Evolutionary conservation across 2,113 vertebrate genomes (phyloP), one percentile per base, ranked within the genome.

Genomic region (Ammodramus savannarum): DNA sequence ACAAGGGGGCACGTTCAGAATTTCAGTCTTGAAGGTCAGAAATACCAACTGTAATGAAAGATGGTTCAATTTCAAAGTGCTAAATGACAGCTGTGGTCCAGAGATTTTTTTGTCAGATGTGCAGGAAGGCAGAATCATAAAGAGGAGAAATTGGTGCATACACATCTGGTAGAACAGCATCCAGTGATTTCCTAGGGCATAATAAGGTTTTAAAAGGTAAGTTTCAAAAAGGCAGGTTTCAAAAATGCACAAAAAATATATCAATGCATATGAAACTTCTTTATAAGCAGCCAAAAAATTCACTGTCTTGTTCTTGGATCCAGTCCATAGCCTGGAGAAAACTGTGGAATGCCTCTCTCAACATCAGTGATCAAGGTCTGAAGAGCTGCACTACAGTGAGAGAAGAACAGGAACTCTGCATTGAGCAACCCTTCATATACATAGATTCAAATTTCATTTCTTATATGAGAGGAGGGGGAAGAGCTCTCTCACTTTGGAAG

Each of bases 1-100:
- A 65, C 58, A 29, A 79, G 73, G 58, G 54, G 68, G 39, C 44
- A 63, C 7, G 0, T 69, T 95, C 51, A 55, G 89, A 89, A 96
- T 90, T 95, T 95, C 23, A 39, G 65, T 72, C 82, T 85, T 73
- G 94, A 91, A 96, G 96, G 97, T 91, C 86, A 51, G 26, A 58
- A 87, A 66, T 23, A 66, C 87, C 95, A 94, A 94, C 86, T 91
- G 94, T 85, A 96, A 91, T 62, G 46, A 74, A 82, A 75, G 79
- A 76, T 11, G 18, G 4, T 16, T 25, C 17, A 2, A 66, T 87
- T 94, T 88, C 92, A 93, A 87, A 96, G 87, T 34, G 63, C 41
- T 59, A 91, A 59, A 41, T 38, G 54, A 71, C 25, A 18, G 84
- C 84, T 86, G 59, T n/a, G 61, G 62, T 65, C 68, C 89, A 77